A percentile compares a stretch with the other conserved stretches of the same genome.
Evolutionary conservation across 1,140 invertebrate genomes (phyloP).

Genomic region (Aphis craccivora): DNA sequence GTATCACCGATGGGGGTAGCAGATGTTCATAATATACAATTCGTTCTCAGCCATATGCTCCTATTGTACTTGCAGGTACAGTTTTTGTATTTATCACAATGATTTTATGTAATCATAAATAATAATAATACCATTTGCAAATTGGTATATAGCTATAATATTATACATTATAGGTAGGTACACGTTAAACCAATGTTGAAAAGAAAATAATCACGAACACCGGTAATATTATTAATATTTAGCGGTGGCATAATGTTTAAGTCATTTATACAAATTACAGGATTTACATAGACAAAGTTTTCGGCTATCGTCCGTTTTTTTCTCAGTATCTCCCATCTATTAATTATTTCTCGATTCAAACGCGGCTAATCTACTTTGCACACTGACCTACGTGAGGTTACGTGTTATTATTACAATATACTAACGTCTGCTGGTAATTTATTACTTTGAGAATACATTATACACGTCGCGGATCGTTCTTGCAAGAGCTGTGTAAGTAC

Average conservation of each 20-base stretch:
- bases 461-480: not conserved
- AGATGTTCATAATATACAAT: not conserved
- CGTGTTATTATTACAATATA: not conserved
- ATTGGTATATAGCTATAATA: too few relatives aligned
- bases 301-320: not conserved
- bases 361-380: not conserved
- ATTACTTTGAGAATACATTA: not conserved
- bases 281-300: not conserved
- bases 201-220: not conserved
- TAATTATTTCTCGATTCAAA: constrained; percentile 11
- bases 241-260: not conserved
- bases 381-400: not conserved
- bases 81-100: not conserved
- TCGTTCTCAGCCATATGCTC: not conserved
- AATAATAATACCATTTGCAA: not conserved
- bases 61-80: not conserved
- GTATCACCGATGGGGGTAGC: not conserved
- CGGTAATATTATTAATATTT: not conserved
- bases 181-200: not conserved
- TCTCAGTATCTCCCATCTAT: not conserved
- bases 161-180: too few relatives aligned
- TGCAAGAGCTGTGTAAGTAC: not conserved
- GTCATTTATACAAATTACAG: not conserved
- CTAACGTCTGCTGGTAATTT: not conserved
- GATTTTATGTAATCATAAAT: not conserved